phyloP scores from a whole-genome alignment of 2,888 invertebrate genomes.

The Limulus polyphemus region DNA sequence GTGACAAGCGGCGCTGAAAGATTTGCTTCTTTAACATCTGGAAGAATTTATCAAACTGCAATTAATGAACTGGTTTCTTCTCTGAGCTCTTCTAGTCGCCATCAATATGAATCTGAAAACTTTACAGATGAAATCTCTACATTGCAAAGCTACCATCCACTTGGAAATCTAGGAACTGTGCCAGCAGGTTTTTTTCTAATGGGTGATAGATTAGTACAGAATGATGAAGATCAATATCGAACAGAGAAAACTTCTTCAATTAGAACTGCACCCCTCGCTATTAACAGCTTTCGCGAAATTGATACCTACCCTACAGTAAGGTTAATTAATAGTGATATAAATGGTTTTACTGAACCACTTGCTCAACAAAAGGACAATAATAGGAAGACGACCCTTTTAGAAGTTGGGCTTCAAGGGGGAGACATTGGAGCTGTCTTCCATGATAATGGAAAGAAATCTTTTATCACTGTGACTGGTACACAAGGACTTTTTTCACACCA shows the following conservation, averaged over 20 bases:
- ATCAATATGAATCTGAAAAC: neutral
- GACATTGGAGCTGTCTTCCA: slow-evolving; percentile 10
- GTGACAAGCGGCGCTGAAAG: slow-evolving; percentile 5
- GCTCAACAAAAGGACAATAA: neutral
- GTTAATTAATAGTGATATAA: neutral
- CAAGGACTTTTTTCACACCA: slow-evolving; percentile 31
- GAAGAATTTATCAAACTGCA: slow-evolving; percentile 25
- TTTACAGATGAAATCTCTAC: neutral
- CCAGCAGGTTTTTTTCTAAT: no score
- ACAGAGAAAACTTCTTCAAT: neutral
- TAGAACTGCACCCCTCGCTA: neutral
- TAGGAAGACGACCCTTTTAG: slow-evolving; percentile 1
- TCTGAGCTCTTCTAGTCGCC: neutral
- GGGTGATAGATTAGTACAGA: no score
- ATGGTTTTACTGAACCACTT: neutral
- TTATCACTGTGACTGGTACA: slow-evolving; percentile 32
- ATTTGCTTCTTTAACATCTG: slow-evolving; percentile 23
- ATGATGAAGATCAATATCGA: neutral
- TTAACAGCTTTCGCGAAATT: no score
- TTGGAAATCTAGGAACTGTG: no score
- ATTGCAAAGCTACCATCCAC: neutral
- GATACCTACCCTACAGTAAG: no score
- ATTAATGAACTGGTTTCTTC: neutral
- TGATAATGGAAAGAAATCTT: slow-evolving; percentile 7
- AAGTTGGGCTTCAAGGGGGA: slow-evolving; percentile 7